Base-by-base conservation (phyloP, 2,888 invertebrate genomes). In the Pristionchus maxplancki region DNA sequence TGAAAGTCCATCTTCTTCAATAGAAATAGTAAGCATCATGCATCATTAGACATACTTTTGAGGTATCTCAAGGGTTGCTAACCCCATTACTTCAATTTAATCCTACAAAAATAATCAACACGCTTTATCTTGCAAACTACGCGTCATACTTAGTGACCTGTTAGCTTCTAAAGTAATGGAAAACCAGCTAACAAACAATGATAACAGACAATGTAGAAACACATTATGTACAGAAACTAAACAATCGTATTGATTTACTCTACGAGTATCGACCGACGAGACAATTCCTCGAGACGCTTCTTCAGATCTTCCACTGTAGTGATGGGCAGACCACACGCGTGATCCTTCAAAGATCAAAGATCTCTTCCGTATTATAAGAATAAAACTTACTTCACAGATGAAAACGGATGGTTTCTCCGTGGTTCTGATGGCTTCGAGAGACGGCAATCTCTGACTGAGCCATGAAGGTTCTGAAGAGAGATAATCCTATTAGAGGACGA, bases 251-350 rank as follows among this genome's bases (percentile, higher is more conserved):
- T 5, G 17, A 83, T 83, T 15, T 53, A 53, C 50, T 50, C 9
- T 9, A 83, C 28, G 53, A 83, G 82, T 15, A 83, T 53, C 34
- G 82, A 83, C 31, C 82, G 40, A 53, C 44, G 50, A 34, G 82
- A 83, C 17, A 83, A 53, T 28, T 83, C 82, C n/a, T 83, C 82
- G 34, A 91, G 87, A 17, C 91, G 81, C 48, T 86, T 81, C 83
- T 89, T 64, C 34, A 91, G 84, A 58, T 91, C 91, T 15, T 89
- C 88, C 20, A 90, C 87, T 5, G 84, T 84, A 20, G 37, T 74
- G 15, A 88, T 88, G 28, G 91, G 91, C 74, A 91, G 64, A n/a
- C 87, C 90, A 71, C 91, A 91, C 5, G 89, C 40, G 17, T 83
- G 67, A 50, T 85, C 85, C 81, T 88, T 50, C 6, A 71, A 20